These are phyloP conservation scores for Holothuria leucospilota DNA, from an alignment of 53 echinoderm and acorn worm species.

Conservation along the genomic window DNA sequence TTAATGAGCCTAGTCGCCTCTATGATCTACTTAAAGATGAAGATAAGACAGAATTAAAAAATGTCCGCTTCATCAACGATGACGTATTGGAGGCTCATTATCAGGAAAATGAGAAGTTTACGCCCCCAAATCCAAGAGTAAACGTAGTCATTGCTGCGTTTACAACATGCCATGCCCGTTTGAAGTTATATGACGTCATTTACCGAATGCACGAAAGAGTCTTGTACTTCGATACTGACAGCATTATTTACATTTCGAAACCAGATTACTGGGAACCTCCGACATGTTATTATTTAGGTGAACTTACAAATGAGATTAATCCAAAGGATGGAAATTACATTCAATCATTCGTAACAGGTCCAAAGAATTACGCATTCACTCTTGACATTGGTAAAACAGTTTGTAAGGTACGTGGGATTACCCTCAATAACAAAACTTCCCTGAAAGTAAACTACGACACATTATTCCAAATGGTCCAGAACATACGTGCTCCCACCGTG, in stretches of 20 bases:
- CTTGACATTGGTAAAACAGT: not conserved
- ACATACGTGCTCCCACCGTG: slow-evolving; percentile 51
- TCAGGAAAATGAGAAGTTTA: not conserved
- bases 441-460: slow-evolving; percentile 64
- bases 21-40: not conserved
- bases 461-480: not conserved
- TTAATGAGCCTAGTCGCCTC: not conserved
- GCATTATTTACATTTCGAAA: too few species aligned
- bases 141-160: slow-evolving; percentile 30
- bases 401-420: slow-evolving; percentile 73
- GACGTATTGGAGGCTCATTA: slow-evolving; percentile 15
- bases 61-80: slow-evolving; percentile 15
- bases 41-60: slow-evolving; percentile 3
- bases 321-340: too few species aligned
- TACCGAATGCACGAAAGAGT: too few species aligned
- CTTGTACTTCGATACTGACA: too few species aligned
- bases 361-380: too few species aligned
- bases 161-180: too few species aligned
- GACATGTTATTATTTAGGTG: too few species aligned
- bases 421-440: slow-evolving; percentile 55
- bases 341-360: too few species aligned
- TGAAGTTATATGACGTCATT: too few species aligned
- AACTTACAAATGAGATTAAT: too few species aligned
- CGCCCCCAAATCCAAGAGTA: not conserved
- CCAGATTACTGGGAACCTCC: too few species aligned